These are phyloP conservation scores for Pachycephus smyrnensis DNA, from an alignment of 2,888 invertebrate species.

Conservation along the genomic window DNA sequence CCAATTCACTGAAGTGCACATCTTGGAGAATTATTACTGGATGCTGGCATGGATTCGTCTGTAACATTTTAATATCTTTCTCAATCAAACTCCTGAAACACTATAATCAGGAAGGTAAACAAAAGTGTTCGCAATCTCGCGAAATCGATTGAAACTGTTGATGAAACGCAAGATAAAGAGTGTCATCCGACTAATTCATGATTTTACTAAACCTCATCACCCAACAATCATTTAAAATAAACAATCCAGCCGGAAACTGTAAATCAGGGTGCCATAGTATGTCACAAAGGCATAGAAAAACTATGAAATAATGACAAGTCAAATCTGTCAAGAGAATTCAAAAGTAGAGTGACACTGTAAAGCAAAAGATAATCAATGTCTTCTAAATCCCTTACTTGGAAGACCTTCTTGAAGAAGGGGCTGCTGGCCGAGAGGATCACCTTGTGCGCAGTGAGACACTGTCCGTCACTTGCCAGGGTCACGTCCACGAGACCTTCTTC, in stretches of 20 bases:
- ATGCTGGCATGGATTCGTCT: constrained; percentile 81
- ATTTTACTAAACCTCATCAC: background rate
- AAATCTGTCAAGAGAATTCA: background rate
- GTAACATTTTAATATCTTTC: constrained; percentile 50
- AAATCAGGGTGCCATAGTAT: background rate
- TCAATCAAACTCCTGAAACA: background rate
- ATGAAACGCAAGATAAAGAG: background rate
- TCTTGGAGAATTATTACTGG: constrained; percentile 82
- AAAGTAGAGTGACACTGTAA: background rate
- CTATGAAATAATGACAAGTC: background rate
- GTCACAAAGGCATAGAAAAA: background rate
- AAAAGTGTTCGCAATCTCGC: background rate
- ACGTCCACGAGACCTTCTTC: constrained; percentile 77
- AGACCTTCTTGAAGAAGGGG: constrained; percentile 75
- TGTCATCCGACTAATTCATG: background rate
- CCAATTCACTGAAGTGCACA: constrained; percentile 76
- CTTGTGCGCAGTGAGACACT: constrained; percentile 77
- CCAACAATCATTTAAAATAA: background rate
- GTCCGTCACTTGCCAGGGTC: constrained; percentile 76
- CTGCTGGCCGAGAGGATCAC: constrained; percentile 78
- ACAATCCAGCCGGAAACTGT: background rate
- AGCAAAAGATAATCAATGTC: background rate
- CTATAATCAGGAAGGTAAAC: background rate
- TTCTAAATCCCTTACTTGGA: constrained; percentile 68
- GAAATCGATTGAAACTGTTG: background rate